Percentiles rank a stretch among this genome's conserved stretches.
Conservation (phyloP, 2,888 invertebrate genomes). For the Mayetiola destructor region DNA sequence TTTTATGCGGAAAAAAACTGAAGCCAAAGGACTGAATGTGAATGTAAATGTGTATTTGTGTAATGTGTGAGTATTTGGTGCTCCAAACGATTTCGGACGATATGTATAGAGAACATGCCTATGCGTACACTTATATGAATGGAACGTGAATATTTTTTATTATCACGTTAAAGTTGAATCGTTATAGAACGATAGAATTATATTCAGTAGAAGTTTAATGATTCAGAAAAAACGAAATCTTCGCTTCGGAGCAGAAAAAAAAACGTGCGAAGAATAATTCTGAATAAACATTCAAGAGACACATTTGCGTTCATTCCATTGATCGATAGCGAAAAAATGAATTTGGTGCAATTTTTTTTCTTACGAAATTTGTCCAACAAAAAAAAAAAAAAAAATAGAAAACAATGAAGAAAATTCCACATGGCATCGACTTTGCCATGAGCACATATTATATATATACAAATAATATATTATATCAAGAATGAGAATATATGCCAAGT, state of each 20-base stretch:
- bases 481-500: no score
- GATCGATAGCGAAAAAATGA: not conserved
- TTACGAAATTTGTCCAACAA: not conserved
- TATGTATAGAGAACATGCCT: not conserved
- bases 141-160: constrained; percentile 6
- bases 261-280: constrained; percentile 2
- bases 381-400: not conserved
- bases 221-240: not conserved
- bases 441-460: no score
- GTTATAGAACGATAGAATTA: not conserved
- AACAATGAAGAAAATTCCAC: not conserved
- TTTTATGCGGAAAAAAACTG: no score
- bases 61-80: not conserved
- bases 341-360: not conserved
- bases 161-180: not conserved
- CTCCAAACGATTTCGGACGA: not conserved
- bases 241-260: not conserved
- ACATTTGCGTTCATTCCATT: not conserved
- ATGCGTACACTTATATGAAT: not conserved
- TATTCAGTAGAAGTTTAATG: no score
- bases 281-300: not conserved
- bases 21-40: no score
- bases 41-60: not conserved
- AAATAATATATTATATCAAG: no score
- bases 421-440: no score